Evolutionary conservation across 2,113 vertebrate genomes (phyloP).

Genomic region (human (Homo sapiens)): DNA sequence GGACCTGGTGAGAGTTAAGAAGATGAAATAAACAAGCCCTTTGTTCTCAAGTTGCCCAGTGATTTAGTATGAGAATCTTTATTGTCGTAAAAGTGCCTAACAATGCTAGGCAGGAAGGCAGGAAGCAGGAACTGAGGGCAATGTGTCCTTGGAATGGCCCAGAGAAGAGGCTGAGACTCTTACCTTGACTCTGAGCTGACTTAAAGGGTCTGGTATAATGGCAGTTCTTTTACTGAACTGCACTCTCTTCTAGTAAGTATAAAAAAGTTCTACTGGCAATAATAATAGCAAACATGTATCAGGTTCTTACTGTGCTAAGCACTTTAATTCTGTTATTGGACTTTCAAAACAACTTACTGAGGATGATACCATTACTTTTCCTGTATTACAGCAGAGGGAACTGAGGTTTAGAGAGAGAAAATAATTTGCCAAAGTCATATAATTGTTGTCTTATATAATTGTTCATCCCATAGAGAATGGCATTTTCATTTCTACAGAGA

Average conservation of each 20-base stretch:
- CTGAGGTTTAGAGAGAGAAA: not conserved
- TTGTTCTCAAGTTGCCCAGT: not conserved
- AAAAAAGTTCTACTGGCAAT: not conserved
- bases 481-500: slow-evolving; percentile 33
- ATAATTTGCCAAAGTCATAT: not conserved
- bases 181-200: not conserved
- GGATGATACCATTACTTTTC: not conserved
- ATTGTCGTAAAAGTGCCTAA: not conserved
- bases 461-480: not conserved
- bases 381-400: not conserved
- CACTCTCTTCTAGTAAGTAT: not conserved
- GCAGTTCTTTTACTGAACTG: not conserved
- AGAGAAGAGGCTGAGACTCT: not conserved
- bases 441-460: not conserved
- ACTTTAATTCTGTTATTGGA: not conserved
- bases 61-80: not conserved
- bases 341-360: not conserved
- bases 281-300: not conserved
- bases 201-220: not conserved
- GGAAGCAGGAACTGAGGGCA: not conserved
- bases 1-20: not conserved
- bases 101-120: not conserved
- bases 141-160: not conserved
- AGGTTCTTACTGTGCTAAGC: not conserved
- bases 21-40: not conserved